These are phyloP conservation scores for Zoanthus sansibaricus DNA, from an alignment of 92 coral and sea anemone genomes.

Conservation along the genomic window DNA sequence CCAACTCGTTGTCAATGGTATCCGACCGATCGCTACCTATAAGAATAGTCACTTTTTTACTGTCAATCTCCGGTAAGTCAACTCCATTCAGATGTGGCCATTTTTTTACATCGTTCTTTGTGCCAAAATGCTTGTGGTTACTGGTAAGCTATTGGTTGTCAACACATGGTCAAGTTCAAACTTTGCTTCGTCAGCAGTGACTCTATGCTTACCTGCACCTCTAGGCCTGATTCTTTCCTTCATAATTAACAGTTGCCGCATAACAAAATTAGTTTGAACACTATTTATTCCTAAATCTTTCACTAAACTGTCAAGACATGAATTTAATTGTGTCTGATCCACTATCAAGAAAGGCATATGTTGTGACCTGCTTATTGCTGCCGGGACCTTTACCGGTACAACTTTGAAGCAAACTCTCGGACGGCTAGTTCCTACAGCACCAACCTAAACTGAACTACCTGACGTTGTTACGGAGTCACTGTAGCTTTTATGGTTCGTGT, in stretches of 20 bases:
- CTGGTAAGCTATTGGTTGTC: no score
- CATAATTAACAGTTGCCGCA: slow-evolving; percentile 63
- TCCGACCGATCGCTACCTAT: no score
- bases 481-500: no score
- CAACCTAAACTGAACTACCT: slow-evolving; percentile 35
- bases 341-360: not conserved
- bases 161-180: no score
- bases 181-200: slow-evolving; percentile 35
- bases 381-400: slow-evolving; percentile 48
- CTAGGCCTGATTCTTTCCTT: slow-evolving; percentile 59
- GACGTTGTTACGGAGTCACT: slow-evolving; percentile 35
- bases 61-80: no score
- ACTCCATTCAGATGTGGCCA: no score
- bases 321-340: slow-evolving; percentile 60
- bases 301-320: slow-evolving; percentile 63
- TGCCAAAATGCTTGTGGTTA: no score
- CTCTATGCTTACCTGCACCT: slow-evolving; percentile 47
- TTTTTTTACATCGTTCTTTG: no score
- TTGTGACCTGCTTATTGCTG: not conserved
- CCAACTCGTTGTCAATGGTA: no score
- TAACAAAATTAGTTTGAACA: slow-evolving; percentile 59
- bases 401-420: slow-evolving; percentile 74
- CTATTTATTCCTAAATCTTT: slow-evolving; percentile 52
- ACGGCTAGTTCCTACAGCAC: slow-evolving; percentile 44
- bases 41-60: no score